phyloP scores from a whole-genome alignment of 2,797 vertebrate species.

The Decapterus maruadsi region DNA sequence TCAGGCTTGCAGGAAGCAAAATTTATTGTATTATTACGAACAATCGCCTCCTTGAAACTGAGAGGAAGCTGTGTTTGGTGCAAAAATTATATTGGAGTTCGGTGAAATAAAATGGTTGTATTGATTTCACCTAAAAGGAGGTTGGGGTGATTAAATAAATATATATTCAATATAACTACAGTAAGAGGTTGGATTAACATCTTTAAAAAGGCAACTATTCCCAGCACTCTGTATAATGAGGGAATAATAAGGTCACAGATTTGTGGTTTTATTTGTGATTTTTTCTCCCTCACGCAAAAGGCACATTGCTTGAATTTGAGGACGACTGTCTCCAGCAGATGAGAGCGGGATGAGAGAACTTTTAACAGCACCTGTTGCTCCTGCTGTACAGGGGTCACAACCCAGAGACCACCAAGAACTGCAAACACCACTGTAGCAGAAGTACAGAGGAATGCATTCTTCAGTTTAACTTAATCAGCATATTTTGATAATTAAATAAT shows the following conservation, averaged over 20 bases:
- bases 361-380: conserved; percentile 68
- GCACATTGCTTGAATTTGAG: conserved; percentile 23
- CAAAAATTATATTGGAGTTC: conserved; percentile 9
- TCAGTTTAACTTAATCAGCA: too few relatives aligned
- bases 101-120: conserved; percentile 14
- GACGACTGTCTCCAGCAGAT: conserved; percentile 66
- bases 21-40: conserved; percentile 66
- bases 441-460: neutral
- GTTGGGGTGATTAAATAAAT: too few relatives aligned
- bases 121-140: conserved; percentile 12
- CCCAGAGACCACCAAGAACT: conserved; percentile 71
- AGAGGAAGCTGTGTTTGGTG: conserved; percentile 22
- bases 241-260: too few relatives aligned
- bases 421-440: conserved; percentile 22
- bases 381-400: conserved; percentile 43
- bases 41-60: conserved; percentile 19
- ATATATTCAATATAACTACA: too few relatives aligned
- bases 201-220: too few relatives aligned
- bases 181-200: too few relatives aligned
- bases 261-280: neutral
- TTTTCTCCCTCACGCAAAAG: neutral
- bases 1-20: conserved; percentile 18
- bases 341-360: conserved; percentile 44
- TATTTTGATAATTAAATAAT: neutral
- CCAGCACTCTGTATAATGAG: too few relatives aligned